Conservation (phyloP, 2,888 invertebrate genomes). For the Sphaeridia pumilis region DNA sequence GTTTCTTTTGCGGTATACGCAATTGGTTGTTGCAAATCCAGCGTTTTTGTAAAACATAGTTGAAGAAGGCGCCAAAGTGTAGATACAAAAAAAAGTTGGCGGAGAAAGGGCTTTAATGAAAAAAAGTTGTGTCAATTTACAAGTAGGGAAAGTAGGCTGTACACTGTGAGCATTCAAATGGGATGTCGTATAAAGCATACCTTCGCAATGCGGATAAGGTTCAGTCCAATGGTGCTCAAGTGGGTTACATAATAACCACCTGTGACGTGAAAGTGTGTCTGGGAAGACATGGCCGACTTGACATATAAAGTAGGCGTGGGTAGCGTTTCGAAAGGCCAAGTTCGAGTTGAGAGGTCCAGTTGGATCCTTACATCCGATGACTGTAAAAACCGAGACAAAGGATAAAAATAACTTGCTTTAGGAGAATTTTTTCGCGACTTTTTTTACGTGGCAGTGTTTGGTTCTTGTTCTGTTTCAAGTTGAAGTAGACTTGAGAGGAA, state of each 20-base stretch:
- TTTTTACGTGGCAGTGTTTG: too few species aligned
- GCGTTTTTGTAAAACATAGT: too few species aligned
- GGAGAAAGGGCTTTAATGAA: conserved; percentile 1
- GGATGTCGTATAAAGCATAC: conserved; percentile 14
- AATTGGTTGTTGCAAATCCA: too few species aligned
- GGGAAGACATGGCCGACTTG: conserved; percentile 32
- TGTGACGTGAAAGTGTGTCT: conserved; percentile 27
- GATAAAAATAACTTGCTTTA: too few species aligned
- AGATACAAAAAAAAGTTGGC: too few species aligned
- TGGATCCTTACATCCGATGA: conserved; percentile 33
- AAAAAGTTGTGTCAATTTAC: not conserved
- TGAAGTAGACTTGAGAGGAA: too few species aligned
- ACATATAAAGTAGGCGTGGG: conserved; percentile 32
- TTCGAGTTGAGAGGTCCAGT: conserved; percentile 27
- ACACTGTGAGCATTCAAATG: not conserved
- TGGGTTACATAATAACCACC: conserved; percentile 33
- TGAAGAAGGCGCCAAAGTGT: too few species aligned
- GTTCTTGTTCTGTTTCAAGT: too few species aligned
- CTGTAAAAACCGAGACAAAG: conserved; percentile 17
- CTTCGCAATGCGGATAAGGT: conserved; percentile 26
- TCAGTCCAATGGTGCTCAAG: conserved; percentile 29
- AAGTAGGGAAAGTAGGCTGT: too few species aligned
- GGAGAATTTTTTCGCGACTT: too few species aligned
- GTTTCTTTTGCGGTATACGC: too few species aligned
- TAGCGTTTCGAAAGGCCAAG: conserved; percentile 32